Percentiles rank a stretch among this genome's conserved stretches.
These are phyloP conservation scores for Dascyllus trimaculatus DNA, from an alignment of 2,113 vertebrate genomes.

Conservation along the genomic window DNA sequence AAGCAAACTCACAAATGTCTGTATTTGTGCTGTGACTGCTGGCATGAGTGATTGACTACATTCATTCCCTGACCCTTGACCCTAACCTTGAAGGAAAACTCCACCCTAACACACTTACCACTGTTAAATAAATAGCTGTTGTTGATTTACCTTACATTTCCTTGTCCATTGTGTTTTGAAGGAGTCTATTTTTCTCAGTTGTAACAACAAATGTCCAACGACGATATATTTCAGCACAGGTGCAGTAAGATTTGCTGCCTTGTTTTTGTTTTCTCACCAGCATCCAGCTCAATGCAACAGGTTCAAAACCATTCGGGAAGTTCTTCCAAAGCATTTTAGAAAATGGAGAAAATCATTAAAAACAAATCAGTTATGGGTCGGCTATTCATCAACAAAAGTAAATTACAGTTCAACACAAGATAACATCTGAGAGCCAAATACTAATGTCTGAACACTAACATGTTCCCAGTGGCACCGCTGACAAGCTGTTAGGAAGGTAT, in stretches of 20 bases:
- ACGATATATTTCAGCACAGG: constrained; percentile 4
- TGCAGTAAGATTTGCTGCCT: background rate
- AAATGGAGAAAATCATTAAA: too few relatives aligned
- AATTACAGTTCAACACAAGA: too few relatives aligned
- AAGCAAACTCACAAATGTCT: background rate
- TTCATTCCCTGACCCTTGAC: constrained; percentile 46
- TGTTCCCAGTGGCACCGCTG: too few relatives aligned
- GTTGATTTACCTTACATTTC: constrained; percentile 19
- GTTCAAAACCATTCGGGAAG: background rate
- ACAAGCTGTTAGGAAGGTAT: too few relatives aligned
- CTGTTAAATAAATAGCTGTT: constrained; percentile 35
- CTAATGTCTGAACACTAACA: too few relatives aligned
- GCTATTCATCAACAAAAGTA: too few relatives aligned
- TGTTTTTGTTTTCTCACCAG: background rate
- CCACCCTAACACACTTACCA: constrained; percentile 30
- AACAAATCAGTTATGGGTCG: too few relatives aligned
- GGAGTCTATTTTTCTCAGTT: background rate
- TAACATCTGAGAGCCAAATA: too few relatives aligned
- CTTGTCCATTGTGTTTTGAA: background rate
- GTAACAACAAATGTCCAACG: background rate
- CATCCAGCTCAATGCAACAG: background rate
- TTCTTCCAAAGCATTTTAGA: too few relatives aligned
- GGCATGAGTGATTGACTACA: constrained; percentile 22
- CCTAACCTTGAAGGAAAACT: constrained; percentile 47
- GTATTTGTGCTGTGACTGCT: constrained; percentile 15